A percentile compares a stretch with the other conserved stretches of the same genome.
phyloP scores from a whole-genome alignment of 1,140 invertebrate genomes.

The Plutomurus gul region DNA sequence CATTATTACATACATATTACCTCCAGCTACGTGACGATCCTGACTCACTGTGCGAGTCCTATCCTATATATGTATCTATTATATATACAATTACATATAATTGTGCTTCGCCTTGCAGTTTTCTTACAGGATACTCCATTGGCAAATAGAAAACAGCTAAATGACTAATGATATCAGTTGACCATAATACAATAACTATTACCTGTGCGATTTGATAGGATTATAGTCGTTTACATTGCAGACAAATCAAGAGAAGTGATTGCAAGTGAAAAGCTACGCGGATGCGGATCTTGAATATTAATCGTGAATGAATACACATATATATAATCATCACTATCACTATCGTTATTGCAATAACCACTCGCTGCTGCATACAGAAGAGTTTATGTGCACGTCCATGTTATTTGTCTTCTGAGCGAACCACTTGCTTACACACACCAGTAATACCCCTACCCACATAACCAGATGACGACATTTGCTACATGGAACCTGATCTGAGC shows the following conservation, averaged over 20 bases:
- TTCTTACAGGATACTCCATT: not conserved
- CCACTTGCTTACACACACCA: too few relatives aligned
- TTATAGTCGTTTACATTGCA: not conserved
- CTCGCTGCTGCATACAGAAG: too few relatives aligned
- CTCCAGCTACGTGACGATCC: too few relatives aligned
- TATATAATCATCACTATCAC: not conserved
- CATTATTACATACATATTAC: too few relatives aligned
- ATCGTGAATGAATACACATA: conserved; percentile 2
- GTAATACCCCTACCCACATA: too few relatives aligned
- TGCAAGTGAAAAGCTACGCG: conserved; percentile 12
- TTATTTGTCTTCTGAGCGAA: too few relatives aligned
- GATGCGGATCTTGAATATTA: conserved; percentile 27
- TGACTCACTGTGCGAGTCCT: too few relatives aligned
- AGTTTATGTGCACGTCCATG: too few relatives aligned
- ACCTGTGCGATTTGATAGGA: not conserved
- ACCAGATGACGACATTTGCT: not conserved
- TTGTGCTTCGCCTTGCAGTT: not conserved
- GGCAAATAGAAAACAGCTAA: conserved; percentile 19
- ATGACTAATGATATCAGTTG: conserved; percentile 2
- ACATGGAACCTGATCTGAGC: not conserved
- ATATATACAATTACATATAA: too few relatives aligned
- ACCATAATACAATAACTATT: not conserved
- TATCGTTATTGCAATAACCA: not conserved
- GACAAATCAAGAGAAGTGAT: not conserved
- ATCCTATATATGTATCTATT: too few relatives aligned